These are phyloP conservation scores for Chelonia mydas DNA, from an alignment of 2,797 vertebrate species.

Conservation along the genomic window DNA sequence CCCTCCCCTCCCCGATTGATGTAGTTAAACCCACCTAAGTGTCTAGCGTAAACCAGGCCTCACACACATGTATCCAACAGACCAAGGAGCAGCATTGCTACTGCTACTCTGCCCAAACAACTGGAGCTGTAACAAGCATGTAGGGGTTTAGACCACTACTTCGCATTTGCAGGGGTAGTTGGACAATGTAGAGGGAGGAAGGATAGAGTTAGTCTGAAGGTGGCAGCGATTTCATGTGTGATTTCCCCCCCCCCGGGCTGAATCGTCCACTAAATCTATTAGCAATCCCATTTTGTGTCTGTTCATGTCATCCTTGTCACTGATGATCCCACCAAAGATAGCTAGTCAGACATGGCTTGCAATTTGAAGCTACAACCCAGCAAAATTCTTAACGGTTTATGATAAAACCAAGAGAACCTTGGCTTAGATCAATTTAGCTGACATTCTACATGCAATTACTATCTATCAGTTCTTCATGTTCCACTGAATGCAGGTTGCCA, in stretches of 20 bases:
- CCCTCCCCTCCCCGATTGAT: too few species aligned
- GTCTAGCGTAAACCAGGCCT: not conserved
- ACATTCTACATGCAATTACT: not conserved
- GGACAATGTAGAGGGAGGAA: not conserved
- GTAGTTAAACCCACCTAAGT: too few species aligned
- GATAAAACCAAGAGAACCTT: not conserved
- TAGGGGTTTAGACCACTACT: not conserved
- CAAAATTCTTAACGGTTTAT: not conserved
- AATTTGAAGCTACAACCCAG: not conserved
- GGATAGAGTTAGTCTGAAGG: accelerated
- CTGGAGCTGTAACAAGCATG: not conserved
- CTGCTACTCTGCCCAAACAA: not conserved
- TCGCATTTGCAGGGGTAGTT: accelerated
- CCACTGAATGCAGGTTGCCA: accelerated
- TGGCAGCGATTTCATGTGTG: not conserved
- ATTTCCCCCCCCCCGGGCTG: not conserved
- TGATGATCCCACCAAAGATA: not conserved
- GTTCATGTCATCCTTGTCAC: not conserved
- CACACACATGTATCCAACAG: not conserved
- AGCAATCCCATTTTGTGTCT: not conserved
- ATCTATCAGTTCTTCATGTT: not conserved
- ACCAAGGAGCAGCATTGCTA: not conserved
- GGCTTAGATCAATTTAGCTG: not conserved
- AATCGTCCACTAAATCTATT: not conserved
- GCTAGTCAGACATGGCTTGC: not conserved